Conservation (phyloP, 2,797 vertebrate genomes). For the Acrossocheilus fasciatus region DNA sequence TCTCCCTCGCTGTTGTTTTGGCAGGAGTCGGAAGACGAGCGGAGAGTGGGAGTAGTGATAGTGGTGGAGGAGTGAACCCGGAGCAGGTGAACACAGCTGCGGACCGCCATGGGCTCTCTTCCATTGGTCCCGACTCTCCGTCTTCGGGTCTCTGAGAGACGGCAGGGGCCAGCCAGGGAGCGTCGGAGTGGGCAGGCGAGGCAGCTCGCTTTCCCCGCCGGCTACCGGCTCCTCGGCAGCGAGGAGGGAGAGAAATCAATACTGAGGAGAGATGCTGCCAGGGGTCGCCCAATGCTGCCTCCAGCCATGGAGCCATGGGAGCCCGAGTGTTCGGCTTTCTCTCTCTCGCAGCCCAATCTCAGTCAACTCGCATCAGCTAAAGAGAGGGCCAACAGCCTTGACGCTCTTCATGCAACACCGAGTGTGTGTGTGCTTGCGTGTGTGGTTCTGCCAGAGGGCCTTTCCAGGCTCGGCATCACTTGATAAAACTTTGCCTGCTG, state of each 20-base stretch:
- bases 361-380: slow-evolving; percentile 68
- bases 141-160: slow-evolving; percentile 74
- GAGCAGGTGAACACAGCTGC: slow-evolving; percentile 84
- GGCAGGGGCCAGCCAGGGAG: slow-evolving; percentile 78
- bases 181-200: slow-evolving; percentile 81
- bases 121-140: slow-evolving; percentile 70
- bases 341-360: slow-evolving; percentile 70
- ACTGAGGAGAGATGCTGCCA: slow-evolving; percentile 82
- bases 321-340: slow-evolving; percentile 70
- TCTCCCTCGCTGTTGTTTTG: slow-evolving; percentile 73
- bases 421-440: slow-evolving; percentile 62
- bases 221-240: slow-evolving; percentile 77
- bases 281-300: slow-evolving; percentile 82
- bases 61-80: slow-evolving; percentile 77
- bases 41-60: slow-evolving; percentile 75
- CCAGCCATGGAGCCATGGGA: slow-evolving; percentile 79
- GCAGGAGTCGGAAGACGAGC: slow-evolving; percentile 64
- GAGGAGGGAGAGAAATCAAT: slow-evolving; percentile 83
- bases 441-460: slow-evolving; percentile 79
- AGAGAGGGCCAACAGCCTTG: slow-evolving; percentile 73
- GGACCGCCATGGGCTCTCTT: slow-evolving; percentile 83
- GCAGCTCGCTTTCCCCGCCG: slow-evolving; percentile 78
- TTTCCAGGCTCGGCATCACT: slow-evolving; percentile 74
- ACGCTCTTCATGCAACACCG: slow-evolving; percentile 63
- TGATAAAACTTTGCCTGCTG: slow-evolving; percentile 81